Conservation (phyloP, 2,888 invertebrate species). For the Drosophila nr. medialis region DNA sequence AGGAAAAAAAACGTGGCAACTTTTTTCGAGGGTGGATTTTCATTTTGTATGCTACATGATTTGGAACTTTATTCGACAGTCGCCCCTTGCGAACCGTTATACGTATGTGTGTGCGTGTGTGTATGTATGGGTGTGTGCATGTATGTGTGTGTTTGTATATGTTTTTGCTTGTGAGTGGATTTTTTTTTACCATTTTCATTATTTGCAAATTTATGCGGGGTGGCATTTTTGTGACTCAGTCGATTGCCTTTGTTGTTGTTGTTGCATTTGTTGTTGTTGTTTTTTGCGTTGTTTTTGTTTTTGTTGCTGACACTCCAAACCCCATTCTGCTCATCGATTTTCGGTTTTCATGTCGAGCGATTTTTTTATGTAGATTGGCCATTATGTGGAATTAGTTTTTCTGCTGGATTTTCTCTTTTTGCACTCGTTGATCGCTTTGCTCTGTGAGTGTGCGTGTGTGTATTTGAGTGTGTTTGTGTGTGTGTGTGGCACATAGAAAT, state of each 20-base stretch:
- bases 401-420: constrained; percentile 54
- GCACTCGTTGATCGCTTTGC: constrained; percentile 52
- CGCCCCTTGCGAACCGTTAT: constrained; percentile 36
- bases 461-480: constrained; percentile 8
- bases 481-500: constrained; percentile 59
- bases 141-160: constrained; percentile 17
- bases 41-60: constrained; percentile 81
- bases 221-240: constrained; percentile 70
- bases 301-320: constrained; percentile 22
- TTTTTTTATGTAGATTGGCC: constrained; percentile 80
- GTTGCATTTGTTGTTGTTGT: constrained; percentile 15
- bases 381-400: constrained; percentile 79
- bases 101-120: constrained; percentile 7
- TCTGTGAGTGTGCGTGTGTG: neutral
- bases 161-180: constrained; percentile 35
- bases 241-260: constrained; percentile 16
- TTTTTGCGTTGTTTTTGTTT: constrained; percentile 40
- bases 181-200: constrained; percentile 76
- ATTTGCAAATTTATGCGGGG: constrained; percentile 81
- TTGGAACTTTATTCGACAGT: constrained; percentile 76
- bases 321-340: constrained; percentile 72
- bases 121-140: constrained; percentile 23
- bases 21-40: constrained; percentile 80
- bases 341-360: constrained; percentile 64
- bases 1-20: constrained; percentile 64